These are phyloP conservation scores for Schizothorax lantsangensis DNA, from an alignment of 2,797 vertebrate species.

Conservation along the genomic window DNA sequence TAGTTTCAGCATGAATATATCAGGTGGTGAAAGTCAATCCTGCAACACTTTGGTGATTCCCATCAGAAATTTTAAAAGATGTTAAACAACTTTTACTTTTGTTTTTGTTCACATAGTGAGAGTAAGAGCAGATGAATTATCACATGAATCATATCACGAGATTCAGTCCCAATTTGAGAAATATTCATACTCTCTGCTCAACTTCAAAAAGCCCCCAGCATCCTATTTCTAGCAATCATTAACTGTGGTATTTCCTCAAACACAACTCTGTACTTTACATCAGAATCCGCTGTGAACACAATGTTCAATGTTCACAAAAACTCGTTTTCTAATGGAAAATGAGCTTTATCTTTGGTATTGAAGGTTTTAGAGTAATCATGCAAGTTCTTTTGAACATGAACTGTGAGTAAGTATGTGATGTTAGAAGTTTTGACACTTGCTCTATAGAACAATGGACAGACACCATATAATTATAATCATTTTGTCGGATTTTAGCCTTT, in stretches of 20 bases:
- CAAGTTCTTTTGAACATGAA: background rate
- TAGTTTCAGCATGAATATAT: background rate
- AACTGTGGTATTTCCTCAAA: background rate
- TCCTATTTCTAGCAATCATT: too few relatives aligned
- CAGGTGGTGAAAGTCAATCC: background rate
- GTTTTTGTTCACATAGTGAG: background rate
- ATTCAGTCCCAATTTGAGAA: background rate
- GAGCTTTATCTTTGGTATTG: background rate
- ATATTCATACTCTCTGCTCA: background rate
- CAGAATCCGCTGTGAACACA: background rate
- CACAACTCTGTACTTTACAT: background rate
- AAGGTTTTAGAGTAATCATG: background rate
- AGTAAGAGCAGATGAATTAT: background rate
- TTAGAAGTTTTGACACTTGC: background rate
- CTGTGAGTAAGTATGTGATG: background rate
- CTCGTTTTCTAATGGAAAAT: background rate
- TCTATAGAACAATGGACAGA: background rate
- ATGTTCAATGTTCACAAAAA: too few relatives aligned
- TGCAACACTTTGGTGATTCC: conserved; percentile 4
- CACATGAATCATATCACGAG: background rate
- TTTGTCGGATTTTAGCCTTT: background rate
- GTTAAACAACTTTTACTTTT: background rate
- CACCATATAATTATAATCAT: background rate
- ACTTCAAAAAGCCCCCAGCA: background rate
- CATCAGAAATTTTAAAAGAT: background rate